Evolutionary conservation across 2,113 vertebrate species (phyloP), one percentile per base, ranked within the genome.

Genomic region (Equus quagga): DNA sequence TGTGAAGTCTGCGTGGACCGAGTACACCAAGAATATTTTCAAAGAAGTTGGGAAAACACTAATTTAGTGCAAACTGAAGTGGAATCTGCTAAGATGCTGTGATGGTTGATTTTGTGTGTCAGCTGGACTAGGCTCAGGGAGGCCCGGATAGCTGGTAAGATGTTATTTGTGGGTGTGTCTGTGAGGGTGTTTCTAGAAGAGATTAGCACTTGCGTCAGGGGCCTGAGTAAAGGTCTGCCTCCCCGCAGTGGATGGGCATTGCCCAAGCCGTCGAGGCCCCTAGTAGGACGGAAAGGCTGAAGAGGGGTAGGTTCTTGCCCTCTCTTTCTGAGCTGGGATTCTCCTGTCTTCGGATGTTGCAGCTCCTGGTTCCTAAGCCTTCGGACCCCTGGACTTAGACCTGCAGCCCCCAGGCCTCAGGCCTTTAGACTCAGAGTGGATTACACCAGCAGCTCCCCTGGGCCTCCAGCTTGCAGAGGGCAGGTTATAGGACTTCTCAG

Each of bases 401-500:
- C 54, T 10, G 54, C n/a, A 24, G 28, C 60, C 36, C 36, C 36
- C 36, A 41, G 36, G 36, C 36, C 36, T 41, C 36, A 41, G 36
- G 36, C 36, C 36, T 41, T 41, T 41, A 41, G 36, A 41, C 36
- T 41, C 36, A 41, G 36, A 41, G 36, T 41, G 36, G 36, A 41
- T 41, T 41, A 41, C 36, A 41, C 36, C 36, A 41, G 36, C 36
- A 41, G 36, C 36, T 41, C 51, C 31, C 41, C 28, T 44, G 81
- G 81, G 10, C 8, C 81, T 41, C 10, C 12, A 0, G 11, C 41
- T 33, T 1, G 11, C 18, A 0, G 60, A 5, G 0, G 0, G 60
- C 58, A 33, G 26, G 0, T 19, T 17, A 3, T 49, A 41, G 41
- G 60, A 33, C 60, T 18, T 82, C 36, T 83, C 0, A 7, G 41